Evolutionary conservation across 2,113 vertebrate species (phyloP).

Genomic region (Charadrius vociferus): DNA sequence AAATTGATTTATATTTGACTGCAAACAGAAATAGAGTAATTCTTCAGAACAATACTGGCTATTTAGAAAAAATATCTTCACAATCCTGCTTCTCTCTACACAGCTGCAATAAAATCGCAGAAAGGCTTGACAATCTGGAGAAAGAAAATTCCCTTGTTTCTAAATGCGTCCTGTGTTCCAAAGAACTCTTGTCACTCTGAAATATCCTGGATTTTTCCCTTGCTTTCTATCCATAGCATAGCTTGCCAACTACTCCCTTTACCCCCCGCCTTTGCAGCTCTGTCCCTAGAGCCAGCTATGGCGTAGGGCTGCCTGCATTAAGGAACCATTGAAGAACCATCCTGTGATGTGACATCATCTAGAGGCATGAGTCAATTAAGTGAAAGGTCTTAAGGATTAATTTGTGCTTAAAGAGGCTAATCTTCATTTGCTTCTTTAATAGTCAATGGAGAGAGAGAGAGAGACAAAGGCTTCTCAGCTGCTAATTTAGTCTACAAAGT

Average conservation of each 20-base stretch:
- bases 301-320: background rate
- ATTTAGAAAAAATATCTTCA: background rate
- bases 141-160: background rate
- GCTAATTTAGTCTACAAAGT: constrained; percentile 2
- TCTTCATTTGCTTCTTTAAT: background rate
- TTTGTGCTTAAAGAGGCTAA: constrained; percentile 5
- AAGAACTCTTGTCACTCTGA: background rate
- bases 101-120: background rate
- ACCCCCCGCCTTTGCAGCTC: background rate
- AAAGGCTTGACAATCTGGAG: background rate
- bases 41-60: background rate
- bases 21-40: background rate
- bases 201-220: background rate
- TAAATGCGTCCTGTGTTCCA: background rate
- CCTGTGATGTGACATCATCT: background rate
- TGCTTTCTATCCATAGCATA: background rate
- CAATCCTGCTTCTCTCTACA: background rate
- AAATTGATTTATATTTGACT: background rate
- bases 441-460: constrained; percentile 13
- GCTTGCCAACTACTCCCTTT: background rate
- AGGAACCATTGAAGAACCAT: background rate
- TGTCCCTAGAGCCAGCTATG: background rate
- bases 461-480: background rate
- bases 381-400: constrained; percentile 10
- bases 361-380: background rate